Conservation (phyloP, 2,113 vertebrate genomes). For the Microcebus lehilahytsara region DNA sequence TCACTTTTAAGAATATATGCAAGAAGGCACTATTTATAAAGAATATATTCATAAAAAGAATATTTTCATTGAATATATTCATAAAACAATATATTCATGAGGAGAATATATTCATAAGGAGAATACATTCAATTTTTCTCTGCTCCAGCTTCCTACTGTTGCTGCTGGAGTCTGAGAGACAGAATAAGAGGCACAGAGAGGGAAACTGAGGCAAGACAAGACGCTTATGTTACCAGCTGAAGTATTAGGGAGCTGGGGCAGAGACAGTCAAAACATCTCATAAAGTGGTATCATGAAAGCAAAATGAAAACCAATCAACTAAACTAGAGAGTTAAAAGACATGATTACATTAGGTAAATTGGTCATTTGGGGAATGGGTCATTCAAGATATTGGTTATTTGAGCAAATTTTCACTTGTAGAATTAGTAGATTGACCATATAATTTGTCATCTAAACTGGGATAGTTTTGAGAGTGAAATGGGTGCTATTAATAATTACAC, state of each 20-base stretch:
- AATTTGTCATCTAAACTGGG: constrained; percentile 33
- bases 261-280: constrained; percentile 10
- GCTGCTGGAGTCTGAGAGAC: background rate
- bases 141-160: constrained; percentile 17
- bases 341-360: constrained; percentile 42
- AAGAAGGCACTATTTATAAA: constrained; percentile 66
- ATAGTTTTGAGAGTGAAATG: constrained; percentile 27
- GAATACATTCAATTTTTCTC: constrained; percentile 48
- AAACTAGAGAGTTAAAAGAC: constrained; percentile 28
- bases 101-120: constrained; percentile 73
- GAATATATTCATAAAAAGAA: constrained; percentile 56
- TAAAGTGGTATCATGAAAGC: constrained; percentile 16
- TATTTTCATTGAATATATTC: constrained; percentile 69
- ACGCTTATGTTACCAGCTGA: background rate
- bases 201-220: constrained; percentile 32
- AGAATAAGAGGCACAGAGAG: background rate
- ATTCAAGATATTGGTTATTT: constrained; percentile 52
- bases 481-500: background rate
- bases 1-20: constrained; percentile 62
- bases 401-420: constrained; percentile 4
- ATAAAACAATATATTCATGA: constrained; percentile 69
- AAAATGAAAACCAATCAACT: constrained; percentile 19
- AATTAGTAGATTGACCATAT: constrained; percentile 15
- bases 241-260: background rate
- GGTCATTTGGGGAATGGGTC: constrained; percentile 43